Evolutionary conservation across 1,140 invertebrate species (phyloP), one percentile per base, ranked within the genome.

Genomic region (Venturia canescens): DNA sequence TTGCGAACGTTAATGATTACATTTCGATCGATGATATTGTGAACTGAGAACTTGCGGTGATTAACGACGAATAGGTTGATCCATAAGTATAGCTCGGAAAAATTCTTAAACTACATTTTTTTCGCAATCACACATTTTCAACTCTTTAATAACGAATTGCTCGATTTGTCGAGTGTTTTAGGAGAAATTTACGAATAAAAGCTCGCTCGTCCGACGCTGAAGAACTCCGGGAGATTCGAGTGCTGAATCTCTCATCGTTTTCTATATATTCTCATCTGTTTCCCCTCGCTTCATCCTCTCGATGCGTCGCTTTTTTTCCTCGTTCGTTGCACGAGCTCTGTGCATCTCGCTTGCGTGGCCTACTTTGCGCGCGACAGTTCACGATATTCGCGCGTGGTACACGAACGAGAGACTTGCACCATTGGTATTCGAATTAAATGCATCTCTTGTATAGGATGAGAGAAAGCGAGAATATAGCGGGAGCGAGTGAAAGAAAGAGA

Each of bases 361-460:
- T 74, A 74, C 71, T 74, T 74, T 26, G 21, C 38, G 21, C 38
- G 71, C 71, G 71, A 74, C 34, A 74, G 71, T 74, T 48, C 66
- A 69, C 71, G 71, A 74, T 74, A 74, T 48, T 26, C 66, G 66
- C 66, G 66, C 66, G 66, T 69, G 44, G 21, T 38, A 48, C n/a
- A 44, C 44, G 44, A 23, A 44, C 44, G 44, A 23, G 71, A 74
- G 44, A 29, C 71, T 74, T 74, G 71, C 71, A 74, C 44, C 71
- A 74, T 69, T 27, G 66, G 71, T 26, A 74, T 77, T 76, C 77
- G 53, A 83, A 81, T 83, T 83, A 77, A 80, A 81, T 81, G 80
- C 82, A 80, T 81, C 76, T 60, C 69, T 31, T 31, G 66, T 29
- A 69, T 69, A 34, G 66, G 29, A 29, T 18, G 66, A 31, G 29